These are phyloP conservation scores for Globodera rostochiensis DNA, from an alignment of 1,140 invertebrate genomes.

Conservation along the genomic window DNA sequence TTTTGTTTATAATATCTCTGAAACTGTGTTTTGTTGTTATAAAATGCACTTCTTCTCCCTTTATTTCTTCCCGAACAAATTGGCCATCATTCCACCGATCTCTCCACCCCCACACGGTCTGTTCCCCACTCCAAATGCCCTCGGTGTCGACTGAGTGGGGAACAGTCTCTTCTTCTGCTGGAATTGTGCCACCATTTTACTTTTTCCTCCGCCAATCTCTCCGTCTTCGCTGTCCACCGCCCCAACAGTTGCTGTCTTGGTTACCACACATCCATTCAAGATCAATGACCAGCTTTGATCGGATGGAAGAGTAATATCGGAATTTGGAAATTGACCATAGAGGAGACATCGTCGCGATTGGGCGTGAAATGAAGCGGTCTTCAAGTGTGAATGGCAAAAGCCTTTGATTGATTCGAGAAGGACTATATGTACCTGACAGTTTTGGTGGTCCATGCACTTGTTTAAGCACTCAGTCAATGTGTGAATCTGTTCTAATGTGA, in stretches of 20 bases:
- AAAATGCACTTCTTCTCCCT: no score
- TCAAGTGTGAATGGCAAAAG: not conserved
- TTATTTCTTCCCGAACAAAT: not conserved
- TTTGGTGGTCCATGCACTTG: slow-evolving; percentile 13
- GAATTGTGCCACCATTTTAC: not conserved
- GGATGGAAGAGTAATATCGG: not conserved
- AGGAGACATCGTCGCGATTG: slow-evolving; percentile 15
- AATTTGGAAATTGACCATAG: not conserved
- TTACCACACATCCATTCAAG: slow-evolving; percentile 14
- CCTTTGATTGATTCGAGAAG: not conserved
- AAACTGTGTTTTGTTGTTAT: no score
- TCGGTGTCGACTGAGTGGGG: not conserved
- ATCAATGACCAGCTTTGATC: slow-evolving; percentile 12
- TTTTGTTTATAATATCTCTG: not conserved
- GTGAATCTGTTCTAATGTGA: not conserved
- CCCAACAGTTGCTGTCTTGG: not conserved
- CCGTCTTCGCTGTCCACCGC: slow-evolving; percentile 19
- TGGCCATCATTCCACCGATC: not conserved
- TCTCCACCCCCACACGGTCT: not conserved
- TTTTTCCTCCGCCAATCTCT: not conserved
- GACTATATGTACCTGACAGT: slow-evolving; percentile 8
- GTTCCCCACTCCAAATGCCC: not conserved
- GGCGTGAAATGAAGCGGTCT: slow-evolving; percentile 21
- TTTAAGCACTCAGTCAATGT: slow-evolving; percentile 19
- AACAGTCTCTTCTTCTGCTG: not conserved